Conservation (phyloP, 2,797 vertebrate species). For the Macropodus opercularis region DNA sequence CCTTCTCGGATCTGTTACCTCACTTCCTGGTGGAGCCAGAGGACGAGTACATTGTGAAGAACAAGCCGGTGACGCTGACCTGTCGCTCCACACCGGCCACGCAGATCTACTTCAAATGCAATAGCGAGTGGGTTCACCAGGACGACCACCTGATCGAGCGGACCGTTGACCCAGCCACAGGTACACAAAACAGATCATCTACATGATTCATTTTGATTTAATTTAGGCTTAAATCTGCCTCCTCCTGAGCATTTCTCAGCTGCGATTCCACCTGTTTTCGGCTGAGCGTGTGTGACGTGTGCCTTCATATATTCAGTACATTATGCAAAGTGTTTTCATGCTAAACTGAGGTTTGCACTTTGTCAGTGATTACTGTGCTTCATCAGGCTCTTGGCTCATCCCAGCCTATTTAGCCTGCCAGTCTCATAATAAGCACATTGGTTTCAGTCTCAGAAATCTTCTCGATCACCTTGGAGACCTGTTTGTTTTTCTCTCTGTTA, state of each 20-base stretch:
- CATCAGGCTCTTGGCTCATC: conserved; percentile 68
- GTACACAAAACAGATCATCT: conserved; percentile 68
- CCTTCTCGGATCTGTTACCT: conserved; percentile 90
- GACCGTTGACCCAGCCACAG: conserved; percentile 87
- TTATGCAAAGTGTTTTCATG: conserved; percentile 55
- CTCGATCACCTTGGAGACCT: conserved; percentile 76
- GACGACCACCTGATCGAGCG: conserved; percentile 92
- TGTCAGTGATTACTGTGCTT: conserved; percentile 70
- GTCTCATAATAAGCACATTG: conserved; percentile 73
- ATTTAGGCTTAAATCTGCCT: background rate
- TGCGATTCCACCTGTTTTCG: conserved; percentile 8
- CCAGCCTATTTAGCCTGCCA: conserved; percentile 67
- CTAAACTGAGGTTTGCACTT: conserved; percentile 65
- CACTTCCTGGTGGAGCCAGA: conserved; percentile 96
- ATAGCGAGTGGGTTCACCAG: conserved; percentile 98
- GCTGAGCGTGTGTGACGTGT: conserved; percentile 18
- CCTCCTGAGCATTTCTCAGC: background rate
- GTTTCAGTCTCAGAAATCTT: conserved; percentile 71
- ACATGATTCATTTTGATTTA: background rate
- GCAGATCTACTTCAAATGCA: conserved; percentile 99
- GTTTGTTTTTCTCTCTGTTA: conserved; percentile 70
- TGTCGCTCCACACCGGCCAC: conserved; percentile 96
- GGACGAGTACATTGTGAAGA: conserved; percentile 97
- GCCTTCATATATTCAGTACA: conserved; percentile 45
- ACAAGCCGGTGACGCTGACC: conserved; percentile 94